phyloP scores from a whole-genome alignment of 2,888 invertebrate species.

The Scaptomyza reducta region DNA sequence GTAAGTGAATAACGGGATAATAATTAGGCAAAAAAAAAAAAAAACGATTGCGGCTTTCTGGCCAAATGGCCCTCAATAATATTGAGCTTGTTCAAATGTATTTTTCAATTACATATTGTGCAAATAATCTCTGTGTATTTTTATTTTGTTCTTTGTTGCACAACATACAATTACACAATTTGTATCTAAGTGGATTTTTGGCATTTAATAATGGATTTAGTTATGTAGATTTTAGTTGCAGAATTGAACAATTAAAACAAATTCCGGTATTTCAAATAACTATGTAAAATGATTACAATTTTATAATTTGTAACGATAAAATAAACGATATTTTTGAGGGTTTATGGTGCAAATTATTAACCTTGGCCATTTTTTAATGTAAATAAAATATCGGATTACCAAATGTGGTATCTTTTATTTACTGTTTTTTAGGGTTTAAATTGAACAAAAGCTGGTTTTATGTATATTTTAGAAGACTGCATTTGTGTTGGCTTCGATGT shows the following conservation, averaged over 20 bases:
- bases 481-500: no score
- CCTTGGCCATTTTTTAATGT: neutral
- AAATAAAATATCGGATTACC: neutral
- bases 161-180: slow-evolving; percentile 10
- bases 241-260: slow-evolving; percentile 12
- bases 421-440: no score
- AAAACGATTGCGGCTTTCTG: slow-evolving; percentile 11
- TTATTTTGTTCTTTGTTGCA: neutral
- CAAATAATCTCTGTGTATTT: neutral
- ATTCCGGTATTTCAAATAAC: slow-evolving; percentile 9
- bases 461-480: no score
- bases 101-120: slow-evolving; percentile 26
- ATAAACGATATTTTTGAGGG: neutral
- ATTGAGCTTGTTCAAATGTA: slow-evolving; percentile 18
- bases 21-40: neutral
- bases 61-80: slow-evolving; percentile 4
- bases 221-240: slow-evolving; percentile 9
- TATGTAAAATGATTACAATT: slow-evolving; percentile 1
- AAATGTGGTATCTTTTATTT: neutral
- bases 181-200: slow-evolving; percentile 23
- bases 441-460: no score
- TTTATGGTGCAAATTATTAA: neutral
- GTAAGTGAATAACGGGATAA: slow-evolving; percentile 8
- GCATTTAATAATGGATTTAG: slow-evolving; percentile 18
- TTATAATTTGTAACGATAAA: slow-evolving; percentile 1